Evolutionary conservation across 2,113 vertebrate species (phyloP), one percentile per base, ranked within the genome.

Genomic region (Oenanthe oenanthe): DNA sequence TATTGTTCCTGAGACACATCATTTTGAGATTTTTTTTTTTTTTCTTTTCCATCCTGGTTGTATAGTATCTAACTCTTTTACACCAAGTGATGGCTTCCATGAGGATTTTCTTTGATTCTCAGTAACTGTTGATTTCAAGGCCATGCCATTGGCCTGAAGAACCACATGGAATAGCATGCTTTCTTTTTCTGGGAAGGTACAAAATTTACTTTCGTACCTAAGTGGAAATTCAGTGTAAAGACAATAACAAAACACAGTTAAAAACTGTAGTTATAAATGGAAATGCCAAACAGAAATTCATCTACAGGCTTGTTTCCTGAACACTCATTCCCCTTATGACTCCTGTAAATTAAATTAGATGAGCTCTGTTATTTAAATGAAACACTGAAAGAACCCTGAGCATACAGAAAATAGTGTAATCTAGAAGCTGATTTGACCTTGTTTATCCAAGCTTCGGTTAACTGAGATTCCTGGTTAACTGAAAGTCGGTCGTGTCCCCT

Each of bases 401-500:
- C 57, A 31, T 66, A 43, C 19, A 78, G 63, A 82, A 86, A 83
- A 47, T 10, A 43, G 61, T 70, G 25, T 58, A 8, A 91, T 70
- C 43, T 57, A 70, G 61, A 56, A 80, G 12, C 16, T 62, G 89
- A 63, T 95, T 88, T 88, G 83, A 86, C 83, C 92, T 86, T 96
- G 42, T 94, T 97, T 96, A 88, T 83, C 34, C 61, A 93, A 0
- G 83, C 92, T 88, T 51, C 22, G 13, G 85, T 93, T 97, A 95
- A 85, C 62, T 51, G 85, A 77, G 47, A 12, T 56, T 94, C 57
- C 81, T 85, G 81, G 91, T 94, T 96, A 95, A 75, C 67, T 80
- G 94, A 92, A 96, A 97, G 88, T 96, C 78, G 95, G 96, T 68
- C 88, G 1, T 58, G 89, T 97, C 97, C 95, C 96, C 77, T 94